phyloP scores from a whole-genome alignment of 1,140 invertebrate species.

The Dufourea novaeangliae region DNA sequence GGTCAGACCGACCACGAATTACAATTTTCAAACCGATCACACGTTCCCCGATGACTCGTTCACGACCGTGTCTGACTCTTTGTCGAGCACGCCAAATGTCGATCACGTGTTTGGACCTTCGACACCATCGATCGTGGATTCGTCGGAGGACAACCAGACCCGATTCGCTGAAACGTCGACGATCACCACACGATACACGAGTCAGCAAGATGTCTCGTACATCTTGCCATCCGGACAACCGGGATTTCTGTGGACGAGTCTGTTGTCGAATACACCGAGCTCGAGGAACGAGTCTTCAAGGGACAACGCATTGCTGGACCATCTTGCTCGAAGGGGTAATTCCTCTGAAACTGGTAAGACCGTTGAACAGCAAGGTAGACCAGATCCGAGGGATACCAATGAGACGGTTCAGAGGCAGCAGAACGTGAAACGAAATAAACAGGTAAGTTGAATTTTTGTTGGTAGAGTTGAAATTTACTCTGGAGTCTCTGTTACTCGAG shows the following conservation, averaged over 20 bases:
- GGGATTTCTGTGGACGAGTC: slow-evolving; percentile 1
- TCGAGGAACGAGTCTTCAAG: not conserved
- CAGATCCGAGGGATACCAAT: not conserved
- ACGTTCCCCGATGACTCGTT: not conserved
- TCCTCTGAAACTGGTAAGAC: not conserved
- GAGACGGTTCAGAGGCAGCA: slow-evolving; percentile 1
- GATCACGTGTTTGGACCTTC: not conserved
- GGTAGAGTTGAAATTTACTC: not conserved
- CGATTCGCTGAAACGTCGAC: not conserved
- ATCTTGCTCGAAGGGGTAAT: slow-evolving; percentile 16
- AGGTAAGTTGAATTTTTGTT: slow-evolving; percentile 52
- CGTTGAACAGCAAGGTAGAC: not conserved
- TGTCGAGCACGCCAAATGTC: not conserved
- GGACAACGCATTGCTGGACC: slow-evolving; percentile 5
- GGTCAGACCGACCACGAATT: slow-evolving; percentile 11
- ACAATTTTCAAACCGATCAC: not conserved
- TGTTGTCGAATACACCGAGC: not conserved
- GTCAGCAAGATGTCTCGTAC: slow-evolving; percentile 17
- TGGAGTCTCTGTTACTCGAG: too few relatives aligned
- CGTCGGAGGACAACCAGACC: not conserved
- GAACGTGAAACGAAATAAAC: slow-evolving; percentile 65
- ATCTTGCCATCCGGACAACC: not conserved
- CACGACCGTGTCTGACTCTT: slow-evolving; percentile 3
- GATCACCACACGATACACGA: not conserved
- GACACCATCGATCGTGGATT: not conserved